Conservation (phyloP, 2,113 vertebrate genomes). For the Mobula birostris region DNA sequence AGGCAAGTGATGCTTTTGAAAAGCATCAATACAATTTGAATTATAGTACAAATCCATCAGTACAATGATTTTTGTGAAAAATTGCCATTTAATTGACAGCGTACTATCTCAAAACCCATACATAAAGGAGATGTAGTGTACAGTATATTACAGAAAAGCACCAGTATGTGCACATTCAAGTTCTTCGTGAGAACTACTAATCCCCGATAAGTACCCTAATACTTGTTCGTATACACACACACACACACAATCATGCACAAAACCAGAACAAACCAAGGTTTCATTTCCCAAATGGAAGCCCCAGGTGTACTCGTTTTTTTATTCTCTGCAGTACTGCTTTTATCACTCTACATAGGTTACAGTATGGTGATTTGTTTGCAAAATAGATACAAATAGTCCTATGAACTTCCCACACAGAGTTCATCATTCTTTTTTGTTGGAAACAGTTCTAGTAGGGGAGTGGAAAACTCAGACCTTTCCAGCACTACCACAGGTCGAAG, state of each 20-base stretch:
- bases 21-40: slow-evolving; percentile 24
- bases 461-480: slow-evolving; percentile 80
- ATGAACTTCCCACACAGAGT: slow-evolving; percentile 79
- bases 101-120: slow-evolving; percentile 38
- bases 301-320: slow-evolving; percentile 45
- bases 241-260: slow-evolving; percentile 69
- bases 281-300: slow-evolving; percentile 68
- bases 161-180: slow-evolving; percentile 73
- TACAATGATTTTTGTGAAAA: slow-evolving; percentile 36
- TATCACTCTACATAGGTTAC: slow-evolving; percentile 26
- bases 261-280: slow-evolving; percentile 38
- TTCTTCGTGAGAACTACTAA: slow-evolving; percentile 61
- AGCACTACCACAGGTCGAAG: slow-evolving; percentile 92
- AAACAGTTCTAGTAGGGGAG: slow-evolving; percentile 73
- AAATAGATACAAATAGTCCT: slow-evolving; percentile 44
- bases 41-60: slow-evolving; percentile 32
- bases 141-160: slow-evolving; percentile 78
- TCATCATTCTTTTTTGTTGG: slow-evolving; percentile 78
- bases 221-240: slow-evolving; percentile 53
- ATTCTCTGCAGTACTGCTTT: slow-evolving; percentile 32
- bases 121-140: slow-evolving; percentile 62
- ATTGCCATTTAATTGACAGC: slow-evolving; percentile 37
- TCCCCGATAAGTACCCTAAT: slow-evolving; percentile 65
- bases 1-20: background rate
- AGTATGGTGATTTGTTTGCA: slow-evolving; percentile 39